A percentile compares a stretch with the other conserved stretches of the same genome.
Evolutionary conservation across 2,888 invertebrate genomes (phyloP).

Genomic region (Tetranychus truncatus): DNA sequence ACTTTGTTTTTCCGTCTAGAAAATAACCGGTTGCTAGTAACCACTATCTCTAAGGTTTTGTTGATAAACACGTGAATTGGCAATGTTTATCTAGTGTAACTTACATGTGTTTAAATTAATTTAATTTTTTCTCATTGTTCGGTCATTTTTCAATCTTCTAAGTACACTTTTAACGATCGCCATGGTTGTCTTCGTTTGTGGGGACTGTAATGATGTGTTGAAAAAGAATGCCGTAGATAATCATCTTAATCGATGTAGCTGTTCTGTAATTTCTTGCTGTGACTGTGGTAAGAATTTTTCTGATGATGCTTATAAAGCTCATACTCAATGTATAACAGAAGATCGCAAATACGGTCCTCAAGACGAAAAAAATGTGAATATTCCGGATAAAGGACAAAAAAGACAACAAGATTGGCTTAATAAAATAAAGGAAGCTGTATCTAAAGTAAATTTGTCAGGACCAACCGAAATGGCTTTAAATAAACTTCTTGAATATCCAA

Average conservation of each 20-base stretch:
- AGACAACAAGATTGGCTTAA: conserved; percentile 71
- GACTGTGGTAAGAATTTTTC: conserved; percentile 78
- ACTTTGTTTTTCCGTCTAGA: too few relatives aligned
- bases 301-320: conserved; percentile 50
- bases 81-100: not conserved
- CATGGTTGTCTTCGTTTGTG: conserved; percentile 84
- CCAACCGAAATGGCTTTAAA: conserved; percentile 36
- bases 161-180: not conserved
- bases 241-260: conserved; percentile 52
- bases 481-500: conserved; percentile 46
- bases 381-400: conserved; percentile 49
- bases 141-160: not conserved
- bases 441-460: not conserved
- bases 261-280: conserved; percentile 62
- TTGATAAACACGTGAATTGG: too few relatives aligned
- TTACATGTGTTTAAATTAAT: not conserved
- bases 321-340: conserved; percentile 67
- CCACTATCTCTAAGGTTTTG: too few relatives aligned
- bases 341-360: conserved; percentile 59
- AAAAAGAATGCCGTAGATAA: conserved; percentile 81
- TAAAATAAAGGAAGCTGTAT: conserved; percentile 13
- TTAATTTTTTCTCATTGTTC: too few relatives aligned
- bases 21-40: too few relatives aligned
- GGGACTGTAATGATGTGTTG: conserved; percentile 69
- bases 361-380: not conserved